Percentiles rank a stretch among this genome's conserved stretches.
These are phyloP conservation scores for Flabesymbios commensalis DNA, from an alignment of 2,888 invertebrate species.

Conservation along the genomic window DNA sequence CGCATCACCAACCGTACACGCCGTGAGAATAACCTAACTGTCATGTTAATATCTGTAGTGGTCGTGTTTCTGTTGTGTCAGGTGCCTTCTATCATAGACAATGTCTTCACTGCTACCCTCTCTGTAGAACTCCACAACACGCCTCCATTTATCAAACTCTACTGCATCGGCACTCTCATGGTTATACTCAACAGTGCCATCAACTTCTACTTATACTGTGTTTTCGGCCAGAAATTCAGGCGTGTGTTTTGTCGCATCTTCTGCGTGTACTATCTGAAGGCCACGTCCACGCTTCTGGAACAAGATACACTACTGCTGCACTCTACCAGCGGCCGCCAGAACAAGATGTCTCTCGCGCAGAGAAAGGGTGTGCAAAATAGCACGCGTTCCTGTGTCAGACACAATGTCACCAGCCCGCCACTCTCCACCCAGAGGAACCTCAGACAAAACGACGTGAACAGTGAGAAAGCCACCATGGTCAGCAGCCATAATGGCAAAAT, in stretches of 20 bases:
- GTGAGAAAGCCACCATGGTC: too few species aligned
- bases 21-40: conserved; percentile 91
- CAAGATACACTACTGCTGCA: too few species aligned
- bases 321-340: too few species aligned
- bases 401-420: too few species aligned
- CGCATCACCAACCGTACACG: conserved; percentile 35
- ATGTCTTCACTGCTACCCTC: conserved; percentile 50
- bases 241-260: conserved; percentile 36
- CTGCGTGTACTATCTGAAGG: conserved; percentile 13
- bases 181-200: conserved; percentile 54
- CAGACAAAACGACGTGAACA: too few species aligned
- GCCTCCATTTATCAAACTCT: conserved; percentile 40
- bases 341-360: too few species aligned
- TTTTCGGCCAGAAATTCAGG: conserved; percentile 54
- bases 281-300: too few species aligned
- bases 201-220: conserved; percentile 56
- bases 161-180: conserved; percentile 47
- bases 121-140: conserved; percentile 23
- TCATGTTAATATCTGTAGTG: conserved; percentile 94
- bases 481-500: too few species aligned
- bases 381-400: too few species aligned
- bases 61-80: conserved; percentile 86
- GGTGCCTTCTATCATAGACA: conserved; percentile 55
- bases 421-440: too few species aligned
- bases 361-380: too few species aligned